Evolutionary conservation across 1,140 invertebrate species (phyloP).

Genomic region (Pseudomyrmex pallidus): DNA sequence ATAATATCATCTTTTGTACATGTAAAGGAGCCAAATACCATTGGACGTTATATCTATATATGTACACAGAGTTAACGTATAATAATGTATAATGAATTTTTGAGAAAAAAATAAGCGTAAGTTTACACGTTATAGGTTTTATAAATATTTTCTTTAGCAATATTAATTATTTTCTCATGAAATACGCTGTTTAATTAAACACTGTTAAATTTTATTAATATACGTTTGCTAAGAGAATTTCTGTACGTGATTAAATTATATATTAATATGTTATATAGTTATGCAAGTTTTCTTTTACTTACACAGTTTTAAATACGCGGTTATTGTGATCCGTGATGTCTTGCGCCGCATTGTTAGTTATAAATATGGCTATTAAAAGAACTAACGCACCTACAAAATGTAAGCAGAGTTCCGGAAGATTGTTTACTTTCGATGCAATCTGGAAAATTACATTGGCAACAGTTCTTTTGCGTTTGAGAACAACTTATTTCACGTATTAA

Average conservation of each 20-base stretch:
- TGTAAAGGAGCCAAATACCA: constrained; percentile 14
- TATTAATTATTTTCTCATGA: too few relatives aligned
- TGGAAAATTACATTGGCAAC: not conserved
- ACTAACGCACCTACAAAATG: not conserved
- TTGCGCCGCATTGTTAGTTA: not conserved
- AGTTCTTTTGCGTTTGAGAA: not conserved
- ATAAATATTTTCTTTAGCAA: not conserved
- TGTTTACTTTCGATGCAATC: not conserved
- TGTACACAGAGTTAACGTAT: not conserved
- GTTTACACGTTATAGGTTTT: not conserved
- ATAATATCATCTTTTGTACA: constrained; percentile 5
- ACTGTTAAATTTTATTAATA: too few relatives aligned
- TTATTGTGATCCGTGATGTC: not conserved
- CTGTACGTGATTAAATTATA: too few relatives aligned
- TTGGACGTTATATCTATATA: not conserved
- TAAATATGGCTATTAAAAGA: not conserved
- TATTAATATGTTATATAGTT: too few relatives aligned
- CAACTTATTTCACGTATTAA: too few relatives aligned
- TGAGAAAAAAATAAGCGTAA: not conserved
- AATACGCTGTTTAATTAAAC: too few relatives aligned
- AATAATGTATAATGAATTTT: not conserved
- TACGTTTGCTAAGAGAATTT: too few relatives aligned
- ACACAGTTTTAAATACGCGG: not conserved
- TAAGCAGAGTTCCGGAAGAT: not conserved
- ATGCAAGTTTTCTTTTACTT: not conserved